Evolutionary conservation across 2,113 vertebrate species (phyloP), one percentile per base, ranked within the genome.

Genomic region (Egretta garzetta): DNA sequence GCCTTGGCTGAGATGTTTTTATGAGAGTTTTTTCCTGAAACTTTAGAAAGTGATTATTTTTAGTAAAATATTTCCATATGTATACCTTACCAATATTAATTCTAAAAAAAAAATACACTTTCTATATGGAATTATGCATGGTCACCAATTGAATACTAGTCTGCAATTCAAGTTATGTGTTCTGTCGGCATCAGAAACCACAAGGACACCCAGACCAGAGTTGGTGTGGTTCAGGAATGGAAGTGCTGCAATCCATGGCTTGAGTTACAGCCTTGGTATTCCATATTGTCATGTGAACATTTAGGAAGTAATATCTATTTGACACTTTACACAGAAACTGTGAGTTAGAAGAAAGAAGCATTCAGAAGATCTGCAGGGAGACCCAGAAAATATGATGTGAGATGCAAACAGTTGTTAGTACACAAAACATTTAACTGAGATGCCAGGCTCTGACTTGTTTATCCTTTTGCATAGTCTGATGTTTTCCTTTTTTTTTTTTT

Each of bases 61-160:
- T 85, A 90, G 77, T 91, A 97, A 97, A 97, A 91, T 92, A 95
- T 94, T 97, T 96, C 92, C 89, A 77, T 87, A 60, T 96, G 77
- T 95, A 81, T 81, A 93, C 20, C 53, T 94, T 88, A 79, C 52
- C 58, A 71, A 90, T 52, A 45, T 82, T 94, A 20, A 83, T 88
- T 93, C 83, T 97, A 93, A 87, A 88, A 93, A 87, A 88, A 95
- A 97, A 96, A 93, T 71, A 85, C 55, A 55, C 52, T 71, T 96
- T 88, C 72, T 73, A 0, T 53, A 58, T 80, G 77, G 79, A 97
- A 90, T 94, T 93, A 80, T 93, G 85, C 19, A 32, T 74, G 77
- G 58, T 77, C 76, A 88, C 49, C 28, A 19, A 80, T 58, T 90
- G 88, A 96, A 63, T 92, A 84, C 18, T 86, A 66, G 45, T 63